A percentile compares a stretch with the other conserved stretches of the same genome.
Conservation (phyloP, 2,113 vertebrate genomes). For the Cercocebus atys region DNA sequence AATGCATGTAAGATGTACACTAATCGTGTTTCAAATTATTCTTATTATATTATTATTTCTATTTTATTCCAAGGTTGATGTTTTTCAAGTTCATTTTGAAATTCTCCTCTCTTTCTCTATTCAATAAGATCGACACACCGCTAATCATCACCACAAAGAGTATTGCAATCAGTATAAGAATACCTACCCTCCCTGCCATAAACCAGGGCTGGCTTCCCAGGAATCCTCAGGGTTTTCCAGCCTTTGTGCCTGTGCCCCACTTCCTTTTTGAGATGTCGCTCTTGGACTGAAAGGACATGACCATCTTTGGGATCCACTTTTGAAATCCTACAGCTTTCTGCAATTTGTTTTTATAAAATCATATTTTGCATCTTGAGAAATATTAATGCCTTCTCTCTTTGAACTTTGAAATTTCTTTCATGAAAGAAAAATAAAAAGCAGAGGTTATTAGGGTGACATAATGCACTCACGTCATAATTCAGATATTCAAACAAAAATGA, state of each 20-base stretch:
- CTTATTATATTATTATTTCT: background rate
- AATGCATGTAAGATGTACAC: background rate
- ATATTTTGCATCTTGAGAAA: background rate
- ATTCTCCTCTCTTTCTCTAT: background rate
- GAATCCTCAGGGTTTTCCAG: background rate
- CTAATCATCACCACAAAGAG: background rate
- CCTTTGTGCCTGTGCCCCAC: background rate
- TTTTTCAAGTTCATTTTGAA: background rate
- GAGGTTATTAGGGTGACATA: background rate
- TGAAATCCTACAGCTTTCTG: constrained; percentile 1
- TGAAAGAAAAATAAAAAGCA: constrained; percentile 50
- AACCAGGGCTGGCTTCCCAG: background rate
- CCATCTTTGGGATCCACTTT: background rate
- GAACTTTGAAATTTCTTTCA: background rate
- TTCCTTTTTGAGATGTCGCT: background rate
- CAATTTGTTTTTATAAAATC: constrained; percentile 9
- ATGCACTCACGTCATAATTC: background rate
- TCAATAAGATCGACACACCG: background rate
- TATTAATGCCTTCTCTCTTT: background rate
- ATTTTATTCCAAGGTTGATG: background rate
- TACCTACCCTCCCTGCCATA: background rate
- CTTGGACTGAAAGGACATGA: background rate
- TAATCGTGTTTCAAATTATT: background rate
- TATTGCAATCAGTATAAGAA: background rate
- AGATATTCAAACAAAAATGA: constrained; percentile 3